These are phyloP conservation scores for Junco hyemalis DNA, from an alignment of 2,113 vertebrate species.

Conservation along the genomic window DNA sequence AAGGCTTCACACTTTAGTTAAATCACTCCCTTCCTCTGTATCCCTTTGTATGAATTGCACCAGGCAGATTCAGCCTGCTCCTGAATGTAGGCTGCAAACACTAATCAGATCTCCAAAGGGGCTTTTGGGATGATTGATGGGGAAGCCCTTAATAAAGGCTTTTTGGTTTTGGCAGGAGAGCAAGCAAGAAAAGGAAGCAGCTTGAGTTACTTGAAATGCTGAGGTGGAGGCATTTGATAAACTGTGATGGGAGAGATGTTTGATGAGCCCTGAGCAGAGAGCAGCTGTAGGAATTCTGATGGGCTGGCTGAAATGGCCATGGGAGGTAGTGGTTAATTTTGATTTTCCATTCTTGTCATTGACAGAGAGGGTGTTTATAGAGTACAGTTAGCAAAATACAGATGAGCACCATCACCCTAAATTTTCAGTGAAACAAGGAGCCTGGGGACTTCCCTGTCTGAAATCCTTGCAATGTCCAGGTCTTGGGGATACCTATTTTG, in stretches of 20 bases:
- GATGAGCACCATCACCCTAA: background rate
- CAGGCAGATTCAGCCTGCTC: background rate
- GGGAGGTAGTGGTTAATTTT: background rate
- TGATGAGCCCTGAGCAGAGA: conserved; percentile 16
- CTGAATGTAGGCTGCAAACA: conserved; percentile 11
- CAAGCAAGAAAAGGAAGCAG: conserved; percentile 48
- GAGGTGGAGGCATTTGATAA: conserved; percentile 53
- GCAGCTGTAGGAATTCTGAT: conserved; percentile 23
- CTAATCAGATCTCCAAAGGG: conserved; percentile 36
- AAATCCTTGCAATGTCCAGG: background rate
- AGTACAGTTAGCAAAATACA: background rate
- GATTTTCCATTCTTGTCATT: background rate
- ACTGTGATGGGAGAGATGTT: conserved; percentile 32
- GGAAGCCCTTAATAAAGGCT: conserved; percentile 48
- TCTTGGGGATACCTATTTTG: background rate
- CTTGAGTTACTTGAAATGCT: conserved; percentile 55
- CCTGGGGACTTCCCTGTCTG: background rate
- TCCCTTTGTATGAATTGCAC: background rate
- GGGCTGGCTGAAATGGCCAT: background rate
- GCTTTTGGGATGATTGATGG: conserved; percentile 25
- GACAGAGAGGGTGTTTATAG: background rate
- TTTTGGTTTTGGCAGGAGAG: conserved; percentile 39
- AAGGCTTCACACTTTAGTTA: background rate
- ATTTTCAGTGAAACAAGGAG: background rate
- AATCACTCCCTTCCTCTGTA: background rate